Evolutionary conservation across 2,113 vertebrate genomes (phyloP), one percentile per base, ranked within the genome.

Genomic region (Neopipo cinnamomea): DNA sequence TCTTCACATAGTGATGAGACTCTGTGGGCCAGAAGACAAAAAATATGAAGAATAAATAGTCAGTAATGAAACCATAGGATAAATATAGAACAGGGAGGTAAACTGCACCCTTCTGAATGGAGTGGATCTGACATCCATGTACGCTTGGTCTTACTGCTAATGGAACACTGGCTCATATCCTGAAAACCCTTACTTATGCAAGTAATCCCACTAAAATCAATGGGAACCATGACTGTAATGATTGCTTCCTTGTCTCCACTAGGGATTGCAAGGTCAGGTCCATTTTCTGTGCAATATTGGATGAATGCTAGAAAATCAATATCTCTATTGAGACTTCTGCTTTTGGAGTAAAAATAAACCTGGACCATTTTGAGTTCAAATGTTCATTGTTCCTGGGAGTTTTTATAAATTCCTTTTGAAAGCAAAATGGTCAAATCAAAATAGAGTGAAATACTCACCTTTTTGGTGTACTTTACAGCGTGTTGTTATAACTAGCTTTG

Each of bases 281-380:
- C 79, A 95, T 96, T 97, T 96, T 97, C 88, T 94, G 94, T 89
- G 88, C 92, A 93, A 96, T 95, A 94, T 96, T 84, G 96, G 96
- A 97, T 96, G 97, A 97, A 95, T 97, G 94, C 96, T 92, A 92
- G 94, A 96, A 97, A 97, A 98, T 95, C 96, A 97, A 95, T 95
- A 92, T 85, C 89, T 96, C 91, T 97, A 93, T 94, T 91, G 94
- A 97, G 89, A 96, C 77, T 31, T 16, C 89, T 79, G 89, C 83
- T 85, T 97, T 92, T 80, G 95, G 89, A 95, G 92, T 96, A 88
- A 78, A 95, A 94, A 94, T 94, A 97, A 95, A 97, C 82, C 80
- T 89, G 94, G 93, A 96, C 90, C 93, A 97, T 97, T 97, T 97
- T 96, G 89, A 97, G 97, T 98, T 98, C 97, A 97, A 95, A 98